A percentile compares a stretch with the other conserved stretches of the same genome.
These are phyloP conservation scores for Dicyrtomina minuta DNA, from an alignment of 2,888 invertebrate genomes.

Conservation along the genomic window DNA sequence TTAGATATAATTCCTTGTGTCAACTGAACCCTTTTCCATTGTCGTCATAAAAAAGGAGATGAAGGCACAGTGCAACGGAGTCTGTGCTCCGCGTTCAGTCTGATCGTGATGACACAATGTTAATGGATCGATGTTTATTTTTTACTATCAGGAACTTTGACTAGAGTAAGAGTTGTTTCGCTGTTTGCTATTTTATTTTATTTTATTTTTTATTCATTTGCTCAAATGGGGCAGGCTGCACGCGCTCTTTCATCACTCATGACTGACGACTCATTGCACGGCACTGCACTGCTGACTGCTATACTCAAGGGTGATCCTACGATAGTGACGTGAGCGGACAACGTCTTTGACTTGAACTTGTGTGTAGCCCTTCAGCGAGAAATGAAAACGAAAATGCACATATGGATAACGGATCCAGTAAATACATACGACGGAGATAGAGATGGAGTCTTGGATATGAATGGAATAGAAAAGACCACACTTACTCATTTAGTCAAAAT, in stretches of 20 bases:
- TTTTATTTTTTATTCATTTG: conserved; percentile 27
- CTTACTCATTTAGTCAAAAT: background rate
- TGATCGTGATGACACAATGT: conserved; percentile 33
- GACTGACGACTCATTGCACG: too few relatives aligned
- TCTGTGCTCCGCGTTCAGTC: too few relatives aligned
- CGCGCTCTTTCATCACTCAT: conserved; percentile 27
- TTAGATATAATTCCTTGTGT: conserved; percentile 26
- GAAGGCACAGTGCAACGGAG: conserved; percentile 23
- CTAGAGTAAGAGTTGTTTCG: conserved; percentile 2
- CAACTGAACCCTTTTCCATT: conserved; percentile 38
- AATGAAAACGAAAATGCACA: background rate
- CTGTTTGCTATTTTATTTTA: too few relatives aligned
- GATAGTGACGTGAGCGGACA: background rate
- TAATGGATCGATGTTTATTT: conserved; percentile 37
- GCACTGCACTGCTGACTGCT: too few relatives aligned
- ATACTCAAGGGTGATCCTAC: too few relatives aligned
- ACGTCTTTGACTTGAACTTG: conserved; percentile 26
- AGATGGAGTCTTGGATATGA: background rate
- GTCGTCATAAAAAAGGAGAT: conserved; percentile 9
- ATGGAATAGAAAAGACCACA: background rate
- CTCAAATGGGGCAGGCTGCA: conserved; percentile 1
- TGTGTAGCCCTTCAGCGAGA: background rate
- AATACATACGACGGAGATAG: conserved; percentile 7
- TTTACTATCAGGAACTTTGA: conserved; percentile 28
- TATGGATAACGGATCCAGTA: conserved; percentile 4